Evolutionary conservation across 2,888 invertebrate species (phyloP), one percentile per base, ranked within the genome.

Genomic region (Cephus spinipes): DNA sequence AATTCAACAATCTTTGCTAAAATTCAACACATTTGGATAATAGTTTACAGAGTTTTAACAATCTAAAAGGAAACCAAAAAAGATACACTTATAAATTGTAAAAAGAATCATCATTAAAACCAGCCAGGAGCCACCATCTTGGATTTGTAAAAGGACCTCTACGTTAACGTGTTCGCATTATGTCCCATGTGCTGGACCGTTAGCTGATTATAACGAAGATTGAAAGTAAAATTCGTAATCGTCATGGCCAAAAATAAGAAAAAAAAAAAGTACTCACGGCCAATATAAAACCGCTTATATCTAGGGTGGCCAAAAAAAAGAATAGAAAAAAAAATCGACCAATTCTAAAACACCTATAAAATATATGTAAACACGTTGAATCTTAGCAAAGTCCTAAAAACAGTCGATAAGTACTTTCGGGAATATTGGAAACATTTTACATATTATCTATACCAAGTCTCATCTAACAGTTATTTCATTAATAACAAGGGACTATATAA

Each of bases 381-480:
- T 86, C 86, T 88, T 85, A 87, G 88, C 88, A 85, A 89, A 87
- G 87, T 78, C 88, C 82, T 88, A 89, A 90, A 90, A 90, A 90
- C 89, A 90, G 89, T 90, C 87, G 88, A 90, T 90, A 90, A 90
- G 90, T 90, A 90, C 90, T 90, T 90, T 90, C 88, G 87, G 89
- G 88, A 89, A 89, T 90, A 89, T 90, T 83, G 82, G 87, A 90
- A 90, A 90, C 88, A 87, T 87, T 87, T 88, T 88, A 90, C 88
- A 89, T 89, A 87, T 86, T 86, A 86, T 86, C 86, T 88, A 88
- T 89, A 87, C 85, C 85, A 87, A 85, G 85, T 87, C 86, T 83
- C 84, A 80, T 86, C 89, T 89, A 89, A 90, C 87, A 87, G 87
- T 86, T 88, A 88, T 87, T 87, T 85, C 84, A 87, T 87, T 85